Conservation (phyloP, 2,888 invertebrate species). For the Sinhomidia bicolor region DNA sequence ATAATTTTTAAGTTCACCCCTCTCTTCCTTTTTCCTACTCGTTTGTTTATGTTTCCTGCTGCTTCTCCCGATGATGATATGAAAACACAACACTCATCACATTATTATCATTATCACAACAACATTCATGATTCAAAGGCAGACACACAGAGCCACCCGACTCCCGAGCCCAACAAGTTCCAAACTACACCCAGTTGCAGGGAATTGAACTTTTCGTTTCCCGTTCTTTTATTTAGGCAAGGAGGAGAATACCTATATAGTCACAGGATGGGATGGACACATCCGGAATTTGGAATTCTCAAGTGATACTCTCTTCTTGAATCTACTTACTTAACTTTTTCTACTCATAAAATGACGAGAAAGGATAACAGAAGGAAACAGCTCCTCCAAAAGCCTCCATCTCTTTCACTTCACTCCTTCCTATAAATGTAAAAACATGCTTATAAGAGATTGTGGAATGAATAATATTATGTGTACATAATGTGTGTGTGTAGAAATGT, state of each 20-base stretch:
- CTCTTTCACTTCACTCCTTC: not conserved
- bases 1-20: not conserved
- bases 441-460: too few relatives aligned
- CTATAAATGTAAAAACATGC: not conserved
- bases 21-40: not conserved
- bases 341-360: not conserved
- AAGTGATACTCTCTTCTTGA: not conserved
- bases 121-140: not conserved
- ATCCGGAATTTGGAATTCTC: not conserved
- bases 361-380: not conserved
- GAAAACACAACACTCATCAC: not conserved
- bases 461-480: too few relatives aligned
- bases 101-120: not conserved
- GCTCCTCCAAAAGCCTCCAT: not conserved
- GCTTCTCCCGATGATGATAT: not conserved
- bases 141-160: not conserved
- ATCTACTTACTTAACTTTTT: not conserved
- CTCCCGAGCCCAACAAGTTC: conserved; percentile 50
- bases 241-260: too few relatives aligned
- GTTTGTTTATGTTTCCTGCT: conserved; percentile 28
- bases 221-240: not conserved
- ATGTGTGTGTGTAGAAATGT: too few relatives aligned
- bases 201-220: conserved; percentile 10
- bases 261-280: not conserved
- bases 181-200: conserved; percentile 55